Base-by-base conservation (phyloP, 2,888 invertebrate genomes). In the Drosophila vallismaia region DNA sequence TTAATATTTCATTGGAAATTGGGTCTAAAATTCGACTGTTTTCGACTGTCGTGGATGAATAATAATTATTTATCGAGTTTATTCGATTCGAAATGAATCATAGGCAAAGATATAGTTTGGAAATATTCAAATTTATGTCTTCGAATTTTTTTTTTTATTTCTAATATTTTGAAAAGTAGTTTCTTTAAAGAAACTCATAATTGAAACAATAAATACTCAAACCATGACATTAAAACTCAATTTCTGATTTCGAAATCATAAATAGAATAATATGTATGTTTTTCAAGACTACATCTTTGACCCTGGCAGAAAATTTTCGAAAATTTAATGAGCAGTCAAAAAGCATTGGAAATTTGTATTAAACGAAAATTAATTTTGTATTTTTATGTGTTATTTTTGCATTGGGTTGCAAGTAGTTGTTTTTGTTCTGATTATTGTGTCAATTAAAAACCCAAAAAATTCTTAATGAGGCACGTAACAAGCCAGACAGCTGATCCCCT, bases 391-490 rank as follows among this genome's bases (percentile, higher is more conserved):
- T 67, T 72, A 64, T 68, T 74, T 66, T 64, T 53, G 51, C 49
- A 10, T 29, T 9, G 31, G 14, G 54, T 54, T 14, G 2, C 12
- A 7, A 7, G 5, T 14, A 12, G 12, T 5, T 12, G 38, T 6
- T 12, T 6, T n/a, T 40, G 12, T 40, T 14, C 52, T 66, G 54
- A 51, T 59, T 56, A 59, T 76, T 74, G 77, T 77, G 85, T 86
- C 81, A 82, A 82, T 82, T 82, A 82, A 82, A 86, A 76, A 63
- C 74, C 58, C 58, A 74, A 86, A 36, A 86, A 72, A 82, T 73
- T 84, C 87, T 86, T 82, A 82, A 82, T 86, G 87, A 82, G 76
- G 76, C 84, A 83, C 86, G 77, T 86, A 84, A 84, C 82, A 76
- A 76, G 82, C 70, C 51, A 56, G 59, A 58, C 77, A 71, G 71